Conservation (phyloP, 2,797 vertebrate genomes). For the Pteropus rufus region DNA sequence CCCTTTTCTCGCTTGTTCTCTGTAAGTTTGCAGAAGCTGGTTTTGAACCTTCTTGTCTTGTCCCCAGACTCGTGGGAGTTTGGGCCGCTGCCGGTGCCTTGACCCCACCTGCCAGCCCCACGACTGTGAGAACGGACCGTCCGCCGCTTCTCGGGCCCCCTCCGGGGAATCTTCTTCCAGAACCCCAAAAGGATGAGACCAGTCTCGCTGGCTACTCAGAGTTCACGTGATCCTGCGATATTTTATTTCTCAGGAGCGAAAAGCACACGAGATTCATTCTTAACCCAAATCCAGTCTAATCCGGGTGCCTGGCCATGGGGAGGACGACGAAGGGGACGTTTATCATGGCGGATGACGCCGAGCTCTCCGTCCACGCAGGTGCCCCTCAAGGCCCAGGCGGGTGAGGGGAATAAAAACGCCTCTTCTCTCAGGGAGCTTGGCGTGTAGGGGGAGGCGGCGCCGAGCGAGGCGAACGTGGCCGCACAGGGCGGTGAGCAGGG, state of each 20-base stretch:
- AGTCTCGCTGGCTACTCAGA: background rate
- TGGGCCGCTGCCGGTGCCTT: too few species aligned
- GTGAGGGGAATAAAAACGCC: rapidly evolving
- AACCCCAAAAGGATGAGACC: rapidly evolving
- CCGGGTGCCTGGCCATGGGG: rapidly evolving
- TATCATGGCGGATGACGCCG: rapidly evolving
- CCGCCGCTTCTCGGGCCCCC: background rate
- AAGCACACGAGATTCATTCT: background rate
- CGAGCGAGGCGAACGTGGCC: background rate
- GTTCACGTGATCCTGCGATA: rapidly evolving
- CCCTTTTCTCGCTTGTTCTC: too few species aligned
- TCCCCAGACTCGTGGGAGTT: too few species aligned
- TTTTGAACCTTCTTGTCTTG: too few species aligned
- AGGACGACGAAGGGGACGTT: background rate
- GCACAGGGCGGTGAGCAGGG: too few species aligned
- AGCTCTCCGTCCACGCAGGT: rapidly evolving
- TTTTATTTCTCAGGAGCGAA: background rate
- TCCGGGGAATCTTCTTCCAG: background rate
- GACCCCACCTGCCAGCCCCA: too few species aligned
- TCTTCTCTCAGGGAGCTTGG: background rate
- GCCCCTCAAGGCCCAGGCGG: background rate
- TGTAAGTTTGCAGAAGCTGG: too few species aligned
- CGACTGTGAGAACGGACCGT: rapidly evolving
- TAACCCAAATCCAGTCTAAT: rapidly evolving
- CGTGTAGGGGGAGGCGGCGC: background rate